Conservation (phyloP, 2,113 vertebrate species). For the Mustela lutreola region DNA sequence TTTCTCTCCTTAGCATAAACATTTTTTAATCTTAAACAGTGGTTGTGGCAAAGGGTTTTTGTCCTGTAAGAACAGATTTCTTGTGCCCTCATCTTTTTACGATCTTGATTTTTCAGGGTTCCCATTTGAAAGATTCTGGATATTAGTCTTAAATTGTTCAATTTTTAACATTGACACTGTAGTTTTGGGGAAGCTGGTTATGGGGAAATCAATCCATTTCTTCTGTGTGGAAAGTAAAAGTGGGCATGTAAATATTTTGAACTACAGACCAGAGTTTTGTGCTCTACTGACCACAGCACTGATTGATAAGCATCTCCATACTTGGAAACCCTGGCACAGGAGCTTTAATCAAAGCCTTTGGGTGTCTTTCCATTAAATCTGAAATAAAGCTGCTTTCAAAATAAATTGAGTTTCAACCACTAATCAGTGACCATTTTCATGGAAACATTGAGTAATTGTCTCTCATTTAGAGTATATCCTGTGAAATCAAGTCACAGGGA, state of each 20-base stretch:
- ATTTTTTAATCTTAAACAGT: neutral
- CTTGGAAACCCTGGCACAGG: neutral
- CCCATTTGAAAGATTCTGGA: neutral
- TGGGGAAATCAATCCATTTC: neutral
- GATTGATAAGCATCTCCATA: neutral
- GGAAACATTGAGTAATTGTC: neutral
- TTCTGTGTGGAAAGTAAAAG: neutral
- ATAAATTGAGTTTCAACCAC: constrained; percentile 46
- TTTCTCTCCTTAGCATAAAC: neutral
- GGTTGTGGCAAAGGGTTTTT: neutral
- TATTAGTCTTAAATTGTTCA: neutral
- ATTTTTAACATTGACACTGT: neutral
- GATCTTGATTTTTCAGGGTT: neutral
- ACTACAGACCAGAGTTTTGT: neutral
- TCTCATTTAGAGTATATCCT: neutral
- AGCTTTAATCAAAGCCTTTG: neutral
- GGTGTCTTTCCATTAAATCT: neutral
- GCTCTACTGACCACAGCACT: neutral
- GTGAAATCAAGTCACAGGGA: neutral
- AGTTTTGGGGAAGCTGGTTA: neutral
- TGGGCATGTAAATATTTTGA: neutral
- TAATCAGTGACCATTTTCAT: constrained; percentile 48
- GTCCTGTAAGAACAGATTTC: neutral
- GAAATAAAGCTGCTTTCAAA: constrained; percentile 40
- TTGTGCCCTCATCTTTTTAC: neutral